Conservation (phyloP, 2,113 vertebrate genomes). For the Lutjanus erythropterus region DNA sequence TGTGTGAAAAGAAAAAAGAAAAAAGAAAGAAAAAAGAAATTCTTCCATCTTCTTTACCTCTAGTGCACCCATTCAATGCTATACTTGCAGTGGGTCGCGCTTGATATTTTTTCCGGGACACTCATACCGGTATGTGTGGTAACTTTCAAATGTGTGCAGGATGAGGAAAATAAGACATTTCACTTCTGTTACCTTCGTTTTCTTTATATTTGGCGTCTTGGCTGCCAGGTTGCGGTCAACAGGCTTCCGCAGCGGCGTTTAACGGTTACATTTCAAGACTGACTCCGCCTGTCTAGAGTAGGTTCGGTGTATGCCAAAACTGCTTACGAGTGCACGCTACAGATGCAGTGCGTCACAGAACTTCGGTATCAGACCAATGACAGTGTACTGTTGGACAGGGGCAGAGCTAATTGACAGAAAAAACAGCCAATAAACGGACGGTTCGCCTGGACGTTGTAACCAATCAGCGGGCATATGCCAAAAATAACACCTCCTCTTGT, state of each 20-base stretch:
- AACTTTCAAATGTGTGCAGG: neutral
- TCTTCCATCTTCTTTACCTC: too few species aligned
- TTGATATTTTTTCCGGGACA: slow-evolving; percentile 27
- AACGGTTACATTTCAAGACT: slow-evolving; percentile 15
- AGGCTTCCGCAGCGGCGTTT: neutral
- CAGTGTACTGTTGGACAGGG: slow-evolving; percentile 42
- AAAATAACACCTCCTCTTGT: slow-evolving; percentile 84
- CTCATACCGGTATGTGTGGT: neutral
- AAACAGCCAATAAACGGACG: slow-evolving; percentile 69
- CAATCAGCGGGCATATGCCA: slow-evolving; percentile 75
- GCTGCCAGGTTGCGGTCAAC: neutral
- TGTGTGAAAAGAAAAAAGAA: too few species aligned
- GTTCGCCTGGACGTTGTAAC: slow-evolving; percentile 34
- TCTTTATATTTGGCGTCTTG: neutral
- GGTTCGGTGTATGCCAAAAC: slow-evolving; percentile 45
- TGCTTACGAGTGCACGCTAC: neutral
- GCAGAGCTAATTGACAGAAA: slow-evolving; percentile 73
- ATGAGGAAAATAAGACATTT: neutral
- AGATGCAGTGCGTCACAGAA: slow-evolving; percentile 39
- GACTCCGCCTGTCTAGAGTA: slow-evolving; percentile 5
- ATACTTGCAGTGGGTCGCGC: neutral
- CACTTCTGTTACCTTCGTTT: neutral
- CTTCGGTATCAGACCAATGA: slow-evolving; percentile 74
- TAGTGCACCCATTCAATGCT: slow-evolving; percentile 20
- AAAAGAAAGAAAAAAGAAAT: too few species aligned